phyloP scores from a whole-genome alignment of 2,797 vertebrate species.

The Ctenopoma kingsleyae region DNA sequence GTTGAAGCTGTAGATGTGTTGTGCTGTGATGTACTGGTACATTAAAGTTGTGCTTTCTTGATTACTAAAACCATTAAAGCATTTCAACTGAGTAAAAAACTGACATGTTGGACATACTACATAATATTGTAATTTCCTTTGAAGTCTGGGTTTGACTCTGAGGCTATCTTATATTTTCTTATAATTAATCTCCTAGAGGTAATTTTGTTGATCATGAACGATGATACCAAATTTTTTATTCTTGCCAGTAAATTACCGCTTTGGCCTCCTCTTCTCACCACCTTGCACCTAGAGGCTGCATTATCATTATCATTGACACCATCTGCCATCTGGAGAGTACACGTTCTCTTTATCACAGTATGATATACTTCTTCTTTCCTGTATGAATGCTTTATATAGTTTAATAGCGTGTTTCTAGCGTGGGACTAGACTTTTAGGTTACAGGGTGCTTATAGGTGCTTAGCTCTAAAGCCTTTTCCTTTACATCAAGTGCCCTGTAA shows the following conservation, averaged over 20 bases:
- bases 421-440: background rate
- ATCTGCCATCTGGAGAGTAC: conserved; percentile 9
- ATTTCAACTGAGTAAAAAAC: too few relatives aligned
- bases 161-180: background rate
- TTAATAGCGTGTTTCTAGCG: background rate
- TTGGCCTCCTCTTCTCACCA: background rate
- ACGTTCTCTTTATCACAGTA: background rate
- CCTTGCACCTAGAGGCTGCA: conserved; percentile 15
- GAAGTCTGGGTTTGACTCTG: background rate
- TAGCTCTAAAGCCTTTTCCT: conserved; percentile 21
- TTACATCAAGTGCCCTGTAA: background rate
- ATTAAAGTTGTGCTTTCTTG: background rate
- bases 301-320: conserved; percentile 25
- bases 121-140: background rate
- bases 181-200: background rate
- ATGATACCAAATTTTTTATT: conserved; percentile 3
- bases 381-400: background rate
- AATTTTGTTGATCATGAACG: background rate
- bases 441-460: background rate
- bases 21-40: background rate
- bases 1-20: too few relatives aligned
- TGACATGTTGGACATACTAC: too few relatives aligned
- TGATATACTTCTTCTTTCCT: too few relatives aligned
- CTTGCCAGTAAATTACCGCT: conserved; percentile 3
- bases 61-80: too few relatives aligned